These are phyloP conservation scores for Plebejus anna DNA, from an alignment of 2,888 invertebrate species.

Conservation along the genomic window DNA sequence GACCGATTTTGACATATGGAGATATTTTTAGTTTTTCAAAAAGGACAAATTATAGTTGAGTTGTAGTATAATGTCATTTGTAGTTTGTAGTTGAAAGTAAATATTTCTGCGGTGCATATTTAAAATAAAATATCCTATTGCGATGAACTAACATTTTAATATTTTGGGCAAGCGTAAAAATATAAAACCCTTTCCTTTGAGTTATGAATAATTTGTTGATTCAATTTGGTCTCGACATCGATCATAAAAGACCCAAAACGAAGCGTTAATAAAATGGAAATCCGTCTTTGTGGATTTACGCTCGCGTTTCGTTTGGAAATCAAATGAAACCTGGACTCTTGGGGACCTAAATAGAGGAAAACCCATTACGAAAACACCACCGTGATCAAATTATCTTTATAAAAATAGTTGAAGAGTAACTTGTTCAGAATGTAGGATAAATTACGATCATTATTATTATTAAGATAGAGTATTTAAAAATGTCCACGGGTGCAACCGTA, in stretches of 20 bases:
- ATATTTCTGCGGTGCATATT: too few species aligned
- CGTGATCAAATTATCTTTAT: background rate
- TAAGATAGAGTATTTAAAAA: too few species aligned
- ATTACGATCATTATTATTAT: too few species aligned
- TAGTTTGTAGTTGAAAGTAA: too few species aligned
- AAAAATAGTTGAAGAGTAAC: background rate
- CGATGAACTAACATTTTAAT: background rate
- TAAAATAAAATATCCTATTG: background rate
- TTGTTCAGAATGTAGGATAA: background rate
- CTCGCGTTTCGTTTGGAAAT: slow-evolving; percentile 14
- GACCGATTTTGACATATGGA: too few species aligned
- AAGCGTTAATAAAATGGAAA: slow-evolving; percentile 23
- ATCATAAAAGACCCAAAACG: slow-evolving; percentile 25
- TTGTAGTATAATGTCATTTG: too few species aligned
- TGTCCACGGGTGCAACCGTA: too few species aligned
- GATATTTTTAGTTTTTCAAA: too few species aligned
- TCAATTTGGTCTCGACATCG: slow-evolving; percentile 17
- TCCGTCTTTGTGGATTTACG: slow-evolving; percentile 12
- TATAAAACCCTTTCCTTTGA: slow-evolving; percentile 19
- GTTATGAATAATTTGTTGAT: slow-evolving; percentile 23
- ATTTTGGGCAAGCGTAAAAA: background rate
- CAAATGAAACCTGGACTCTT: slow-evolving; percentile 10
- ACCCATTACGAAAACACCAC: background rate
- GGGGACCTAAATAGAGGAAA: slow-evolving; percentile 9
- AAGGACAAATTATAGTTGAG: too few species aligned